Conservation (phyloP, 2,797 vertebrate species). For the Threskiornis aethiopicus region DNA sequence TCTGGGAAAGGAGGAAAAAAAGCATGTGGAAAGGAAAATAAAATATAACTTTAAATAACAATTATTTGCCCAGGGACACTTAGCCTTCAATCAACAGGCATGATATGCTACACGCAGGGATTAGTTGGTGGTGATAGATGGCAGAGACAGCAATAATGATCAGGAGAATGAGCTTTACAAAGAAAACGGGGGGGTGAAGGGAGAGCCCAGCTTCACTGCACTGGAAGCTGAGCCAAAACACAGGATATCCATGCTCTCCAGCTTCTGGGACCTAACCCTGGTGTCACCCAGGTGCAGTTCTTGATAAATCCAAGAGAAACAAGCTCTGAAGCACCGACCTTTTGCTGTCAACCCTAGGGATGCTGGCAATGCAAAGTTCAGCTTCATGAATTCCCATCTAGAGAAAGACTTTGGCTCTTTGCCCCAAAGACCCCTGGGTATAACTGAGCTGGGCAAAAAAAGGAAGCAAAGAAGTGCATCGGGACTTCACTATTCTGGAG, state of each 20-base stretch:
- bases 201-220: not conserved
- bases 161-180: not conserved
- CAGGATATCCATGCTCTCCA: accelerated
- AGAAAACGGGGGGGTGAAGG: not conserved
- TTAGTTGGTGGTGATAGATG: not conserved
- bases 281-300: not conserved
- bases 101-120: not conserved
- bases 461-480: not conserved
- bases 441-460: not conserved
- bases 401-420: not conserved
- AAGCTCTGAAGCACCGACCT: not conserved
- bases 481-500: not conserved
- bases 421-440: not conserved
- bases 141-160: not conserved
- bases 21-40: not conserved
- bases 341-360: not conserved
- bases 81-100: not conserved
- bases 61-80: not conserved
- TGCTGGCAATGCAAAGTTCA: not conserved
- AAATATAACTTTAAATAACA: not conserved
- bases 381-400: not conserved
- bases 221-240: not conserved
- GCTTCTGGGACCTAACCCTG: not conserved
- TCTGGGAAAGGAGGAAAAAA: not conserved
- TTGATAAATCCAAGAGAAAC: not conserved